A percentile compares a stretch with the other conserved stretches of the same genome.
phyloP scores from a whole-genome alignment of 2,113 vertebrate species.

The Orcinus orca region DNA sequence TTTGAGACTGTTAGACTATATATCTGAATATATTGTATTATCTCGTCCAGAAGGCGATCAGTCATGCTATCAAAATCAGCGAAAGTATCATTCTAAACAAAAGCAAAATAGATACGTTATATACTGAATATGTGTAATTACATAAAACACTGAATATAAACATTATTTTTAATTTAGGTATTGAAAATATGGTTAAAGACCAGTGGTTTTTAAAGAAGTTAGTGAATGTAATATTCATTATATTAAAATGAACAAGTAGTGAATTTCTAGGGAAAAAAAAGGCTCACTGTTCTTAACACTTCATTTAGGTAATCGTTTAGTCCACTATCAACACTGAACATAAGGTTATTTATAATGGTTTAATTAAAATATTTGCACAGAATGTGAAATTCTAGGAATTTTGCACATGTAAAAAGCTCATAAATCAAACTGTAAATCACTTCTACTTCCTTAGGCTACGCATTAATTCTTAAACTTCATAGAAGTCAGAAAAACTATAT shows the following conservation, averaged over 20 bases:
- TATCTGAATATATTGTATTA: slow-evolving; percentile 98
- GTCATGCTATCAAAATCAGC: slow-evolving; percentile 99
- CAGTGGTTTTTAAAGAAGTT: background rate
- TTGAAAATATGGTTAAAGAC: background rate
- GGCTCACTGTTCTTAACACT: background rate
- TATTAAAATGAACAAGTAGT: slow-evolving; percentile 18
- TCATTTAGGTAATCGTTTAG: background rate
- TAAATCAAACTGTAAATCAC: background rate
- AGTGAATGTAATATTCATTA: background rate
- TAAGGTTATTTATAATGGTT: background rate
- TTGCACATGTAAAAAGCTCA: background rate
- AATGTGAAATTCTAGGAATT: slow-evolving; percentile 42
- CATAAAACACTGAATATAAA: slow-evolving; percentile 43
- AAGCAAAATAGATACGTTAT: slow-evolving; percentile 74
- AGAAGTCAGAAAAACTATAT: slow-evolving; percentile 49
- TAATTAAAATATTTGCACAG: background rate
- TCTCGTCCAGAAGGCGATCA: slow-evolving; percentile 97
- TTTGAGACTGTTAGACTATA: slow-evolving; percentile 97
- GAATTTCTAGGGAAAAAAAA: background rate
- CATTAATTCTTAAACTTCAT: background rate
- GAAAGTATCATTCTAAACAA: slow-evolving; percentile 97
- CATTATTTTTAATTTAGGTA: slow-evolving; percentile 8
- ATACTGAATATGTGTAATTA: slow-evolving; percentile 59
- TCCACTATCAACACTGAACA: background rate
- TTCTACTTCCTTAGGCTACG: background rate